Evolutionary conservation across 2,888 invertebrate species (phyloP), one percentile per base, ranked within the genome.

Genomic region (Andrena bucephala): DNA sequence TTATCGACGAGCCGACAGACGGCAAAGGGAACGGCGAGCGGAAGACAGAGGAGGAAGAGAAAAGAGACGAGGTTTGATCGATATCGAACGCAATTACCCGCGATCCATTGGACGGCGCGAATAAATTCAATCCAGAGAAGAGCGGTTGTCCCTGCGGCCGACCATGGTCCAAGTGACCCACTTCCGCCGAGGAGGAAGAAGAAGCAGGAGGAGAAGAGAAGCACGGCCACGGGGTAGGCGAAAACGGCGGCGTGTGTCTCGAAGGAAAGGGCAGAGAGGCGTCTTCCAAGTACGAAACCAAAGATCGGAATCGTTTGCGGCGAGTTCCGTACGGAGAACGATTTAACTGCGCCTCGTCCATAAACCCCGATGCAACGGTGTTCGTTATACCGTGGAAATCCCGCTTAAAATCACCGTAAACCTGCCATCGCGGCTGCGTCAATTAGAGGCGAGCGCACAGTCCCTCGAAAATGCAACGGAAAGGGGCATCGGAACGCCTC

Each of bases 161-260:
- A 33, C 33, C 81, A 71, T 83, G 87, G 85, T 81, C 83, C 87
- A 85, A 88, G 79, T 86, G 89, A 88, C 90, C 89, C 85, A 89
- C 86, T 89, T 90, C 63, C 68, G 33, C 60, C 62, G 62, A 66
- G 10, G 65, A 52, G n/a, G 68, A 57, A 31, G 36, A 63, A 33
- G 29, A 54, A 48, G 33, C 62, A 48, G 59, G 33, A 31, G 67
- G 31, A 70, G 67, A 67, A 20, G 57, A 27, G 20, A 20, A 52
- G 71, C 13, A 27, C 36, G 5, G 29, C 50, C 29, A 7, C 29
- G 8, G 81, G 77, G 59, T 65, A 66, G 20, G 70, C 59, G 74
- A 63, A 80, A 80, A 60, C 13, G 52, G 29, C 24, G 27, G 50
- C 5, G 65, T 6, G 65, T 0, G 7, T 29, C 59, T 52, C 10